Percentiles rank a stretch among this genome's conserved stretches.
Evolutionary conservation across 2,113 vertebrate genomes (phyloP).

Genomic region (Centropus unirufus): DNA sequence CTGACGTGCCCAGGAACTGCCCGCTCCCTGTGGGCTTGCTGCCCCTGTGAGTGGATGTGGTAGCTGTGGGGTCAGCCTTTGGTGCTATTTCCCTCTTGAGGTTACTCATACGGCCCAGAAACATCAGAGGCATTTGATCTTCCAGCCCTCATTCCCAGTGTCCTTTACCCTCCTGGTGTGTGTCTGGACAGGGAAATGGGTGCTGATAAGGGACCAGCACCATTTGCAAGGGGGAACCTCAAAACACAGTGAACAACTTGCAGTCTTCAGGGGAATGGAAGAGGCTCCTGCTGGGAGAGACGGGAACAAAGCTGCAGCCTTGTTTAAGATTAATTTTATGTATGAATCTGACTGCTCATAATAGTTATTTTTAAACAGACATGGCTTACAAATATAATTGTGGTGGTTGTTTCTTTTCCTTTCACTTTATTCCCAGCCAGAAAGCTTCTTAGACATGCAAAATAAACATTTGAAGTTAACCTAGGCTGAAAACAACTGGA

Average conservation of each 20-base stretch:
- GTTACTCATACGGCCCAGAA: neutral
- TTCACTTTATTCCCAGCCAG: neutral
- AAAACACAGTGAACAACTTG: no score
- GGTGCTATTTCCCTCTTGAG: neutral
- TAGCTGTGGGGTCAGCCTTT: neutral
- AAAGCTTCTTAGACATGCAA: neutral
- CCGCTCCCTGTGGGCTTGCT: no score
- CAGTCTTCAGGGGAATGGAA: no score
- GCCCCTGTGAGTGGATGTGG: no score
- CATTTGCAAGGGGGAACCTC: no score
- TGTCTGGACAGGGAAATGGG: rapidly evolving
- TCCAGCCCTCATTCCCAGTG: neutral
- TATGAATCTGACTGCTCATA: neutral
- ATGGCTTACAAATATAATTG: neutral
- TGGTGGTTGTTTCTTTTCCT: neutral
- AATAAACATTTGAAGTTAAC: neutral
- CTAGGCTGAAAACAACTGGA: neutral
- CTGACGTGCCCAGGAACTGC: no score
- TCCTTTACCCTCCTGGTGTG: rapidly evolving
- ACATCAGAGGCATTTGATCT: rapidly evolving
- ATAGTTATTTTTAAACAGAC: neutral
- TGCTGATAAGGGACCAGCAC: neutral
- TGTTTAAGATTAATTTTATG: neutral
- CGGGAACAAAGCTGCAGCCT: neutral
- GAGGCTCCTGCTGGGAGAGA: neutral